Evolutionary conservation across 2,888 invertebrate genomes (phyloP).

Genomic region (Eudemis profundana): DNA sequence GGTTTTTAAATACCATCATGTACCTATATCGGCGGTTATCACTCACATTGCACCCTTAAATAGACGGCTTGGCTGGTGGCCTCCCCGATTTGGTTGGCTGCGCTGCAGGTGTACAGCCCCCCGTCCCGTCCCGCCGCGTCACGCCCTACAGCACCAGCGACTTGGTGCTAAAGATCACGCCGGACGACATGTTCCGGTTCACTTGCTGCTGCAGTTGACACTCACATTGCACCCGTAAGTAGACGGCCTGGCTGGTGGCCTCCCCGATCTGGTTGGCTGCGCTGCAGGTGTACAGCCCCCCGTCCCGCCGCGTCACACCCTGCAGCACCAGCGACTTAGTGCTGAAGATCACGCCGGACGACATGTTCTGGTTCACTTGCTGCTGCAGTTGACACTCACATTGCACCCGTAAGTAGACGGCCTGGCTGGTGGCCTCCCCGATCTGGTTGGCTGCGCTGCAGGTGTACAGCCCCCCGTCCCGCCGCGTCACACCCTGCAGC

Average conservation of each 20-base stretch:
- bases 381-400: slow-evolving; percentile 88
- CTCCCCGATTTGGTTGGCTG: slow-evolving; percentile 93
- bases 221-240: slow-evolving; percentile 93
- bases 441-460: slow-evolving; percentile 93
- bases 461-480: slow-evolving; percentile 93
- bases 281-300: slow-evolving; percentile 93
- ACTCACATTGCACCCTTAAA: slow-evolving; percentile 94
- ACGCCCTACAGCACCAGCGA: slow-evolving; percentile 94
- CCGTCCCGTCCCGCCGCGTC: slow-evolving; percentile 90
- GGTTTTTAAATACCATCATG: too few relatives aligned
- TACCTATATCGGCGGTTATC: background rate
- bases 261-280: slow-evolving; percentile 94
- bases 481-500: slow-evolving; percentile 91
- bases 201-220: slow-evolving; percentile 60
- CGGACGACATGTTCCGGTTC: slow-evolving; percentile 93
- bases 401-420: slow-evolving; percentile 91
- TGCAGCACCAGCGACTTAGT: slow-evolving; percentile 95
- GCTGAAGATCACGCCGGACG: slow-evolving; percentile 94
- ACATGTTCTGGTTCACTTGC: too few relatives aligned
- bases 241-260: slow-evolving; percentile 90
- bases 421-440: slow-evolving; percentile 91
- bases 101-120: slow-evolving; percentile 93
- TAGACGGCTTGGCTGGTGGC: slow-evolving; percentile 91
- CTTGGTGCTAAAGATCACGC: slow-evolving; percentile 94
- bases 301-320: slow-evolving; percentile 91